Evolutionary conservation across 2,113 vertebrate genomes (phyloP).

Genomic region (Athene cunicularia): DNA sequence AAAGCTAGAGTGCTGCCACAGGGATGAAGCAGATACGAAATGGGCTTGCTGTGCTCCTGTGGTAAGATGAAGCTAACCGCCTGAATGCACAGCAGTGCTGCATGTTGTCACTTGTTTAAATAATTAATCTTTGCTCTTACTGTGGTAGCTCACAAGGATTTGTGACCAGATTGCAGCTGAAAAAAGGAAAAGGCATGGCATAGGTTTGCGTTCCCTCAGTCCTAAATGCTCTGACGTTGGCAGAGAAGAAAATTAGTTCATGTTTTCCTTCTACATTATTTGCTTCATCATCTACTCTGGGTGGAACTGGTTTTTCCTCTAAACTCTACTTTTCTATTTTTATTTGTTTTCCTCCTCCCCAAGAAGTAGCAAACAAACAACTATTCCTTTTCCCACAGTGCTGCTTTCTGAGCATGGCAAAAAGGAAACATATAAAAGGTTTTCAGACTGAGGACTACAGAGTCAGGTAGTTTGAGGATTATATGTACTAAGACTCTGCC

Average conservation of each 20-base stretch:
- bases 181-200: neutral
- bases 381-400: neutral
- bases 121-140: neutral
- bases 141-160: neutral
- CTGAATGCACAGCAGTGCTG: fast-evolving
- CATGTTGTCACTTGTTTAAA: fast-evolving
- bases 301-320: neutral
- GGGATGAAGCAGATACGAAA: fast-evolving
- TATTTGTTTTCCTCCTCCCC: neutral
- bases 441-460: neutral
- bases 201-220: fast-evolving
- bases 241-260: neutral
- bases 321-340: neutral
- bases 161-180: neutral
- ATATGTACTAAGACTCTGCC: neutral
- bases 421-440: neutral
- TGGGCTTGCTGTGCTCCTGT: neutral
- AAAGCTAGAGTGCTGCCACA: neutral
- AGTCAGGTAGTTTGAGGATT: neutral
- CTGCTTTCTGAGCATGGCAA: neutral
- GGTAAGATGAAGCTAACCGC: neutral
- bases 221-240: neutral
- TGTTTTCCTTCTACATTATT: neutral
- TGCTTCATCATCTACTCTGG: neutral
- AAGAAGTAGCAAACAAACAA: neutral